Evolutionary conservation across 2,888 invertebrate species (phyloP).

Genomic region (Cerceris ruficornis): DNA sequence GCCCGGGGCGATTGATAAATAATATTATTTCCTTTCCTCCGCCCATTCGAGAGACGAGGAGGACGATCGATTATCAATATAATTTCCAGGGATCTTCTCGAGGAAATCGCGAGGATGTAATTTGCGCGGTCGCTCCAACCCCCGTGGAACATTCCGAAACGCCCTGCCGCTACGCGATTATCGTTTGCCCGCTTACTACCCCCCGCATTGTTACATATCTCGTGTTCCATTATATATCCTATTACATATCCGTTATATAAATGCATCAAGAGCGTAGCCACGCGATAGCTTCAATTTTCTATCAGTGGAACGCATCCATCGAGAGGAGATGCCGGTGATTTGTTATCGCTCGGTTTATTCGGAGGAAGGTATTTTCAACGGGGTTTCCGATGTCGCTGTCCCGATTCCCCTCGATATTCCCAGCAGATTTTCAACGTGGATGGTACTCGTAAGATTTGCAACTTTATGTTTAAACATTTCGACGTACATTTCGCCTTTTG

Average conservation of each 20-base stretch:
- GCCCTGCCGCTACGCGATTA: constrained; percentile 24
- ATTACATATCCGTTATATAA: constrained; percentile 52
- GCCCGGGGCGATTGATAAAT: constrained; percentile 72
- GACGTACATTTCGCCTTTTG: too few relatives aligned
- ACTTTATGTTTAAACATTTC: too few relatives aligned
- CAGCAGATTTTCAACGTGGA: too few relatives aligned
- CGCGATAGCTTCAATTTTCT: constrained; percentile 50
- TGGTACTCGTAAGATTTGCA: too few relatives aligned
- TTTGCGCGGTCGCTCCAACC: constrained; percentile 39
- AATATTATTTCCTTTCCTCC: constrained; percentile 68
- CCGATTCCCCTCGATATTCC: too few relatives aligned
- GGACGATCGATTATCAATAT: constrained; percentile 44
- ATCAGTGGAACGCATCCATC: neutral
- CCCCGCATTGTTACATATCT: constrained; percentile 30
- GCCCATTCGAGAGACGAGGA: constrained; percentile 10
- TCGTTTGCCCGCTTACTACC: constrained; percentile 26
- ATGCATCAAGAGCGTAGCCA: constrained; percentile 7
- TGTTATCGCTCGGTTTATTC: constrained; percentile 38
- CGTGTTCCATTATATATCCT: constrained; percentile 22
- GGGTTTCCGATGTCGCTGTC: neutral
- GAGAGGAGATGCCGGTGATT: constrained; percentile 19
- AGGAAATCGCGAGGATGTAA: constrained; percentile 62
- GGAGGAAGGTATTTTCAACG: constrained; percentile 11
- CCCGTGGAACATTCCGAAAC: neutral
- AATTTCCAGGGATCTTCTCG: constrained; percentile 61